Evolutionary conservation across 2,888 invertebrate genomes (phyloP), one percentile per base, ranked within the genome.

Genomic region (Lepidochrysops patricia): DNA sequence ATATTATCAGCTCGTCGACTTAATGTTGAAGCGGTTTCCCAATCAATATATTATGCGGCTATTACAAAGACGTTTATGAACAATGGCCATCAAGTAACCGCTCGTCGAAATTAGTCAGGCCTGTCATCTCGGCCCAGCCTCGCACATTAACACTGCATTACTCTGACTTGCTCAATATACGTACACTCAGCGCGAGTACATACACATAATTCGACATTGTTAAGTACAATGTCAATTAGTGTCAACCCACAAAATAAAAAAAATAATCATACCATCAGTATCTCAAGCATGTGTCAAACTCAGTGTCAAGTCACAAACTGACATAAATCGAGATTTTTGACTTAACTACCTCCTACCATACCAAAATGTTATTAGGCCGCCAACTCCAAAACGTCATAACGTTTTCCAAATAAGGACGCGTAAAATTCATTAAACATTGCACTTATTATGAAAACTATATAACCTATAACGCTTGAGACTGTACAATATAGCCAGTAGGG

Each of bases 111-210:
- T 64, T 61, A 61, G 57, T 49, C 54, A 60, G 54, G 60, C 56
- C 37, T 64, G 49, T 61, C 57, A 61, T 62, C 56, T 43, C 27
- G 9, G 60, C 57, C 57, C 61, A 61, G 48, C 9, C 43, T 19
- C 32, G 58, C 60, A 60, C 48, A 62, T 65, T 64, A 63, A 58
- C 62, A 62, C 48, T 61, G 59, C 37, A 58, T 65, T 64, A 63
- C 61, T 61, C 57, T 59, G 56, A 62, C 60, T 62, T 62, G 49
- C 49, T 49, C 49, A 7, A 49, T 58, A 58, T 23, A 58, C 48
- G 27, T 52, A 29, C 52, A 27, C 5, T 43, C 43, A 43, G 15
- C 29, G n/a, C n/a, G n/a, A 7, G 29, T 7, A 29, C 29, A n/a
- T 29, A 29, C n/a, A 5, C 29, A 29, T 29, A 29, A 29, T 29